Base-by-base conservation (phyloP, 2,113 vertebrate genomes). In the Channa argus region DNA sequence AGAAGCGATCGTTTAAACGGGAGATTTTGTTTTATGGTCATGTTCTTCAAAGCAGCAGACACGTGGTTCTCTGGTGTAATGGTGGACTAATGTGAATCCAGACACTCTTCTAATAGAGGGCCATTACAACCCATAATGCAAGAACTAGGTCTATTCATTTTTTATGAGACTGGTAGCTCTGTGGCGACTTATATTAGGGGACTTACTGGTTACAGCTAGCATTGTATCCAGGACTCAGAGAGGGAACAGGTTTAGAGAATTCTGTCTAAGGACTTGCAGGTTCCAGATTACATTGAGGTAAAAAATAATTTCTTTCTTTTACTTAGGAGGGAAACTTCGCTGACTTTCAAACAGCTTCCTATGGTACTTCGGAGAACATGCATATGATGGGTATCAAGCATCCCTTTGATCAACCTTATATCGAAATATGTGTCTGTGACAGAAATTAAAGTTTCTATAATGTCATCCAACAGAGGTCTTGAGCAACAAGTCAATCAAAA, bases 161-260 rank as follows among this genome's bases (percentile, higher is more conserved):
- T 91, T 92, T 81, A 91, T 91, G 89, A 91, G 85, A 51, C 36
- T 53, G 74, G 71, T 56, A 74, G 80, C 75, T 84, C 65, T 77
- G 71, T 68, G 83, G 81, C 53, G 63, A 63, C 82, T 77, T 54
- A n/a, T 37, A 74, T 86, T 64, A 33, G 58, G 69, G 77, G 10
- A 69, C 47, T 71, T 54, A 38, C 67, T 78, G 63, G 76, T 84
- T 83, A 65, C 60, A 68, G 77, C 38, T 65, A 55, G 24, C 33
- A 24, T 34, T 50, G 76, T 53, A 64, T 62, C 24, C 60, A 72
- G 55, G 58, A 56, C 36, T 52, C 34, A 62, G 34, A 34, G 11
- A 66, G n/a, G 56, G 41, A 38, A 11, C 33, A n/a, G 5, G 9
- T 73, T 54, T 41, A 59, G 47, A 60, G 44, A 2, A n/a, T 1